A percentile compares a stretch with the other conserved stretches of the same genome.
Conservation (phyloP, 2,113 vertebrate genomes). For the Physeter macrocephalus region DNA sequence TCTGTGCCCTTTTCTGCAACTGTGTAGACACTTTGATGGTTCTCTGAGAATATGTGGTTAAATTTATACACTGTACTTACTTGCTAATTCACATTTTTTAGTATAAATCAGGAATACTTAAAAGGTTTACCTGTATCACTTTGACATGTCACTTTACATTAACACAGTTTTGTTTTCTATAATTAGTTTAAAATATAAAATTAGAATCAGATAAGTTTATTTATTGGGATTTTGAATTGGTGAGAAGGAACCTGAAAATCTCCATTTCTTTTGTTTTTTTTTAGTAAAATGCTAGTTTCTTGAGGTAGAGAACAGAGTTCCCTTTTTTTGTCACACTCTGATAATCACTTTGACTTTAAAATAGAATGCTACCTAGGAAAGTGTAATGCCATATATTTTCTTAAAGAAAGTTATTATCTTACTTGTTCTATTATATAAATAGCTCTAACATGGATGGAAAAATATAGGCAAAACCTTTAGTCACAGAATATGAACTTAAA, state of each 20-base stretch:
- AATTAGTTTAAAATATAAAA: constrained; percentile 43
- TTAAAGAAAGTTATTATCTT: not conserved
- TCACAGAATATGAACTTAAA: not conserved
- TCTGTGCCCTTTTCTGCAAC: constrained; percentile 69
- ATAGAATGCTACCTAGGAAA: not conserved
- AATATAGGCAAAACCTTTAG: not conserved
- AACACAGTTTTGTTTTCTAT: constrained; percentile 44
- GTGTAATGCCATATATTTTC: not conserved
- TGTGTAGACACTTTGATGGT: constrained; percentile 48
- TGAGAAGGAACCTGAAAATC: not conserved
- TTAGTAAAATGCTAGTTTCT: not conserved
- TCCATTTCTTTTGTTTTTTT: not conserved
- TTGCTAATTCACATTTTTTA: constrained; percentile 67
- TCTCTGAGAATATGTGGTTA: constrained; percentile 58
- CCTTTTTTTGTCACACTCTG: not conserved
- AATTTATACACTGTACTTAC: constrained; percentile 50
- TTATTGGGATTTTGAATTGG: not conserved
- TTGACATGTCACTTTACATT: not conserved
- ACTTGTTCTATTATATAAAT: not conserved
- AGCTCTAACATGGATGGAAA: not conserved
- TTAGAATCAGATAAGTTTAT: constrained; percentile 23
- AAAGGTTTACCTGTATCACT: constrained; percentile 36
- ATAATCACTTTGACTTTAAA: not conserved
- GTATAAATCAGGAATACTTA: constrained; percentile 58
- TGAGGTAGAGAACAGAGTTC: not conserved